These are phyloP conservation scores for Rapana venosa DNA, from an alignment of 2,888 invertebrate genomes.

Conservation along the genomic window DNA sequence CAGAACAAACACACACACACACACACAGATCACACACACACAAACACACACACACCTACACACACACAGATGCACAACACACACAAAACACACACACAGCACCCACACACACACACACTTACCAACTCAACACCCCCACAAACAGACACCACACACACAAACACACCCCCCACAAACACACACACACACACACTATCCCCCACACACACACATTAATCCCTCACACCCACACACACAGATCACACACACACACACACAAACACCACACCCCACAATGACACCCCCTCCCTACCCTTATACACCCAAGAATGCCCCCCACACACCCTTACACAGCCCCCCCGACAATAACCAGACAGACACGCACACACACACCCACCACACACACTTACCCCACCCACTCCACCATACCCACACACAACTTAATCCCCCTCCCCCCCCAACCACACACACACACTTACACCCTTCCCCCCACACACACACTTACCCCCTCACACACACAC, in stretches of 20 bases:
- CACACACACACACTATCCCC: conserved; percentile 4
- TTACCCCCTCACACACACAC: too few relatives aligned
- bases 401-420: neutral
- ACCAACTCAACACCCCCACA: too few relatives aligned
- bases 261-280: too few relatives aligned
- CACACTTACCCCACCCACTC: neutral
- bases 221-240: neutral
- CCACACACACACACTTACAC: neutral
- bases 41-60: neutral
- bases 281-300: too few relatives aligned
- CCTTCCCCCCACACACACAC: neutral
- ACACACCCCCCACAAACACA: neutral
- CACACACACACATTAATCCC: neutral
- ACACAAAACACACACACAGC: neutral
- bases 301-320: too few relatives aligned
- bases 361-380: too few relatives aligned
- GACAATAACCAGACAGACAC: too few relatives aligned
- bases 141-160: too few relatives aligned
- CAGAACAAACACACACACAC: neutral
- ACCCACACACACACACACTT: neutral
- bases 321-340: too few relatives aligned
- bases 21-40: neutral
- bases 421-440: too few relatives aligned
- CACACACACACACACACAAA: too few relatives aligned
- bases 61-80: conserved; percentile 4